Percentiles rank a stretch among this genome's conserved stretches.
Evolutionary conservation across 1,140 invertebrate genomes (phyloP).

Genomic region (Episyrphus balteatus): DNA sequence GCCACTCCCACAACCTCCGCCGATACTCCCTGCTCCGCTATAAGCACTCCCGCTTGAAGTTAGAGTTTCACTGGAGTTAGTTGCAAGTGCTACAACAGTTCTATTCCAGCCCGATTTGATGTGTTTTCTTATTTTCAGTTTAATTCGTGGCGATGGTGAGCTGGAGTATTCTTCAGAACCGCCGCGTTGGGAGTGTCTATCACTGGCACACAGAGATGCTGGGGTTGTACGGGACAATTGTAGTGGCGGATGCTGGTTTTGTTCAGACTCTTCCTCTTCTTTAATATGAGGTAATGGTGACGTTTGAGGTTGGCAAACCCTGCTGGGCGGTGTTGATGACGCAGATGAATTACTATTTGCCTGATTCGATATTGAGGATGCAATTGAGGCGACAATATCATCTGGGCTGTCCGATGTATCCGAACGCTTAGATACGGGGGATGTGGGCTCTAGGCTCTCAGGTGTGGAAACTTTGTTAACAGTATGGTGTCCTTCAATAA

Average conservation of each 20-base stretch:
- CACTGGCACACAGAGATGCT: constrained; percentile 28
- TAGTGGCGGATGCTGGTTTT: constrained; percentile 38
- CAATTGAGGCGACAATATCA: not conserved
- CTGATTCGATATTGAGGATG: constrained; percentile 35
- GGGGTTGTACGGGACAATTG: constrained; percentile 39
- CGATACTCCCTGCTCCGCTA: not conserved
- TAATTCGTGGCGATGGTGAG: constrained; percentile 33
- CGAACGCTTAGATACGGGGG: constrained; percentile 1
- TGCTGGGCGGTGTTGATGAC: constrained; percentile 31
- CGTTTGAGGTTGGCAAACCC: constrained; percentile 30
- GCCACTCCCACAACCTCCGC: constrained; percentile 5
- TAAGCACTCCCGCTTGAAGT: constrained; percentile 12
- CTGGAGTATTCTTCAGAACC: constrained; percentile 17
- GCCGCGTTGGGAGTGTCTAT: constrained; percentile 6
- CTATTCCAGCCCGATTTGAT: constrained; percentile 32
- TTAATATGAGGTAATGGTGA: constrained; percentile 48
- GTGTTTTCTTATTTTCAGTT: constrained; percentile 32
- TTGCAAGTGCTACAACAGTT: constrained; percentile 19
- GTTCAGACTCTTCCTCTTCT: constrained; percentile 47
- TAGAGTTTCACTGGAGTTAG: constrained; percentile 1
- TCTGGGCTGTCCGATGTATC: constrained; percentile 5
- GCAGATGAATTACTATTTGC: constrained; percentile 39
- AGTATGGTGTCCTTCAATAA: not conserved
- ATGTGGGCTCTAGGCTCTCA: not conserved
- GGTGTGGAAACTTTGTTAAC: not conserved